Base-by-base conservation (phyloP, 2,888 invertebrate genomes). In the Pocota personata region DNA sequence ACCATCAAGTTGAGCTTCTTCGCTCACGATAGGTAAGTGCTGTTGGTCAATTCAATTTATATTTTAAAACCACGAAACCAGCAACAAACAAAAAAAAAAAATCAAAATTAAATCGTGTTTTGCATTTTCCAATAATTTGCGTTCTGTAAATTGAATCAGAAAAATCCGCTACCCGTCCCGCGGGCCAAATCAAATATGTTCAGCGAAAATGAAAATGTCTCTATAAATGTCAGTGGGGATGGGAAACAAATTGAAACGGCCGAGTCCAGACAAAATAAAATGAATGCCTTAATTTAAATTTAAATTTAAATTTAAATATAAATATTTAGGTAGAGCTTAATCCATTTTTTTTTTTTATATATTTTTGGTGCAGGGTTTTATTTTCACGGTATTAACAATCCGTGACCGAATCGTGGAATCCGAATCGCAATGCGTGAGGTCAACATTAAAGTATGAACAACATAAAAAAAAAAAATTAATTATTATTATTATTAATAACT, bases 1-100 rank as follows among this genome's bases (percentile, higher is more conserved):
- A 91, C 90, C 75, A 92, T 93, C 75, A 90, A 91, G 87, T 88
- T 93, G 88, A 92, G 91, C 88, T 92, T 93, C 89, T 91, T 90
- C 88, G 92, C 93, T 84, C 93, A 93, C 89, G 92, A 93, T 90
- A 92, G 92, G 92, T 92, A 89, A 90, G 90, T 86, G 73, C 19
- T 7, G 3, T 24, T 37, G 12, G 21, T 14, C 24, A 62, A 75
- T 43, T 43, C 52, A 66, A 66, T 76, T 75, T 48, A n/a, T 12
- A 3, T 14, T n/a, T 35, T 21, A 21, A 8, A 16, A 43, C 43
- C 16, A 19, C 2, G n/a, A n/a, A n/a, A 43, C 27, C 27, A 64
- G 10, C 37, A 55, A 62, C 75, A 64, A 30, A 24, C 8, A 0
- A 7, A 24, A 48, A 55, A 27, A 27, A 10, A 3, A 52, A n/a